These are phyloP conservation scores for Mylabris sibirica DNA, from an alignment of 2,888 invertebrate species.

Conservation along the genomic window DNA sequence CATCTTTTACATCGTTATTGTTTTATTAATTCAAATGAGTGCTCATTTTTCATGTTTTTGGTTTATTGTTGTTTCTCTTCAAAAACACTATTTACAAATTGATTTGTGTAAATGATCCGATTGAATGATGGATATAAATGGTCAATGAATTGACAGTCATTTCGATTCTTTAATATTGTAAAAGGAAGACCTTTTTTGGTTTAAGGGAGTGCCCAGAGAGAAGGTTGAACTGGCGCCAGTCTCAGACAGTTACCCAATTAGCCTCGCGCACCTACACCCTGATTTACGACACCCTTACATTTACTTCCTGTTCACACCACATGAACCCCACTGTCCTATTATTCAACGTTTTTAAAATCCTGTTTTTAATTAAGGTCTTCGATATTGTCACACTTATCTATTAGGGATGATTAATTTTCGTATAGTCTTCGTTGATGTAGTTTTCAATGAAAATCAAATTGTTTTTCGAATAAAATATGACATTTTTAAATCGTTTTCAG, in stretches of 20 bases:
- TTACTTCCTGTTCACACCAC: constrained; percentile 57
- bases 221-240: constrained; percentile 52
- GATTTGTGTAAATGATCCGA: constrained; percentile 28
- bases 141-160: constrained; percentile 42
- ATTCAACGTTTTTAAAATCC: constrained; percentile 35
- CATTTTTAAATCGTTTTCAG: not conserved
- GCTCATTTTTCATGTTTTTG: not conserved
- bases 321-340: constrained; percentile 35
- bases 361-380: constrained; percentile 50
- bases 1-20: constrained; percentile 34
- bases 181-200: constrained; percentile 16
- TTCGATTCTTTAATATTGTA: not conserved
- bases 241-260: constrained; percentile 59
- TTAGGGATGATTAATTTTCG: constrained; percentile 49
- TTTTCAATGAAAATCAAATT: constrained; percentile 3
- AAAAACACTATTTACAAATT: not conserved
- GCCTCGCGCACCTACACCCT: constrained; percentile 59
- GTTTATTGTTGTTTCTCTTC: not conserved
- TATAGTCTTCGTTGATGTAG: constrained; percentile 32
- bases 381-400: constrained; percentile 33
- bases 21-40: constrained; percentile 35
- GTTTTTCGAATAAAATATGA: not conserved
- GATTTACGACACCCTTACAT: constrained; percentile 59
- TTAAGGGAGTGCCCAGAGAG: constrained; percentile 31
- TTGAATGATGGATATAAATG: constrained; percentile 50